A percentile compares a stretch with the other conserved stretches of the same genome.
phyloP scores from a whole-genome alignment of 2,888 invertebrate genomes.

The Luperina nickerlii region DNA sequence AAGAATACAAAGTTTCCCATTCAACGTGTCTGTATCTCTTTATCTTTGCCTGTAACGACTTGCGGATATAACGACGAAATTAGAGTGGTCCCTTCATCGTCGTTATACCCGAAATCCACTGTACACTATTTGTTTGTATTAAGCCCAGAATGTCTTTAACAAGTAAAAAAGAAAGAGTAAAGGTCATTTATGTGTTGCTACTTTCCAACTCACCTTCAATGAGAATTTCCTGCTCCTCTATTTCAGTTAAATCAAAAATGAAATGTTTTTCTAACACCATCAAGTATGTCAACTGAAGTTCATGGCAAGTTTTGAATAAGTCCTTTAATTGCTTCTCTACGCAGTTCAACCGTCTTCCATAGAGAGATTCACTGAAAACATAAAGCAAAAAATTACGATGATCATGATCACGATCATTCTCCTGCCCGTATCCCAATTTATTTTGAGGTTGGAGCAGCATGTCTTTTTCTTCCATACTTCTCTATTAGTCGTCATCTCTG shows the following conservation, averaged over 20 bases:
- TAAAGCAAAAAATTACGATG: not conserved
- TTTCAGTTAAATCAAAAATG: slow-evolving; percentile 79
- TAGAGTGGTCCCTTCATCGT: too few species aligned
- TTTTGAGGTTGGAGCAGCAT: too few species aligned
- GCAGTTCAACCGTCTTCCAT: slow-evolving; percentile 77
- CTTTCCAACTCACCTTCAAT: slow-evolving; percentile 76
- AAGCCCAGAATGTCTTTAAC: not conserved
- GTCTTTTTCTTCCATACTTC: too few species aligned
- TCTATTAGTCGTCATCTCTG: too few species aligned
- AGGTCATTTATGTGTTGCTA: not conserved
- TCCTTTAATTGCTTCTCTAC: slow-evolving; percentile 82
- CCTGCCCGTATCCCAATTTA: too few species aligned
- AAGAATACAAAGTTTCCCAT: too few species aligned
- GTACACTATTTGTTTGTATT: not conserved
- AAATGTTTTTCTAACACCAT: slow-evolving; percentile 83
- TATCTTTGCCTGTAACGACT: too few species aligned
- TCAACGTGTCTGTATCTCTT: too few species aligned
- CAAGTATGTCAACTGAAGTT: slow-evolving; percentile 84
- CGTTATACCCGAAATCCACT: too few species aligned
- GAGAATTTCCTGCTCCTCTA: slow-evolving; percentile 79
- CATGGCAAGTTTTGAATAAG: slow-evolving; percentile 84
- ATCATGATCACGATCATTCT: too few species aligned
- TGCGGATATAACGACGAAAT: too few species aligned
- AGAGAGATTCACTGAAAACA: slow-evolving; percentile 81
- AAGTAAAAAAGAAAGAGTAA: not conserved